Conservation (phyloP, 2,113 vertebrate species). For the Melospiza melodia region DNA sequence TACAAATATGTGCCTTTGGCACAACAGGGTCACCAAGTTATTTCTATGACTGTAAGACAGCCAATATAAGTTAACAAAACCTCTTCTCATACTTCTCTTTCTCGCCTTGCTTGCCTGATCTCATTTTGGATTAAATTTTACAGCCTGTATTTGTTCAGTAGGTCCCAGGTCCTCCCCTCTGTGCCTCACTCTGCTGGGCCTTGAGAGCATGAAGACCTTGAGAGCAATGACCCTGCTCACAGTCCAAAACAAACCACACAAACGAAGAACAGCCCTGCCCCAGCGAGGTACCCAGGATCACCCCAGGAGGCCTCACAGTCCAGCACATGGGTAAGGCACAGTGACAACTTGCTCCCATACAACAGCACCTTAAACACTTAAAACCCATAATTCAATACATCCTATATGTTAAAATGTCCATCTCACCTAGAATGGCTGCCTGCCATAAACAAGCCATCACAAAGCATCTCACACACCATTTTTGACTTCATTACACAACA, state of each 20-base stretch:
- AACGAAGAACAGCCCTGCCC: background rate
- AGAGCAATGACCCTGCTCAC: background rate
- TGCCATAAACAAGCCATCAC: background rate
- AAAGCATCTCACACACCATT: background rate
- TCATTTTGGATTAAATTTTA: background rate
- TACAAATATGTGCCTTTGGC: background rate
- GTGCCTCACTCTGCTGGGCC: background rate
- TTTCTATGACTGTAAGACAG: background rate
- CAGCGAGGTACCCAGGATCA: background rate
- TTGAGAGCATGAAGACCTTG: background rate
- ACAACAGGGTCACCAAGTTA: background rate
- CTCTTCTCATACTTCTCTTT: background rate
- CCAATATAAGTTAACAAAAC: background rate
- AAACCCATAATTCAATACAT: background rate
- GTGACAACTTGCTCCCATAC: background rate
- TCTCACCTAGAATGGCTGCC: background rate
- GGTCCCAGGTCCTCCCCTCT: background rate
- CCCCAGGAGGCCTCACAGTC: background rate
- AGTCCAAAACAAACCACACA: background rate
- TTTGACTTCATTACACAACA: background rate
- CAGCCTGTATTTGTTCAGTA: background rate
- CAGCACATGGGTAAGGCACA: background rate
- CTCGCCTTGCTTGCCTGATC: background rate
- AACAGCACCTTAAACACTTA: background rate
- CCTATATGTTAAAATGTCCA: background rate